Evolutionary conservation across 2,113 vertebrate species (phyloP).

Genomic region (Cricetomys ansorgei): DNA sequence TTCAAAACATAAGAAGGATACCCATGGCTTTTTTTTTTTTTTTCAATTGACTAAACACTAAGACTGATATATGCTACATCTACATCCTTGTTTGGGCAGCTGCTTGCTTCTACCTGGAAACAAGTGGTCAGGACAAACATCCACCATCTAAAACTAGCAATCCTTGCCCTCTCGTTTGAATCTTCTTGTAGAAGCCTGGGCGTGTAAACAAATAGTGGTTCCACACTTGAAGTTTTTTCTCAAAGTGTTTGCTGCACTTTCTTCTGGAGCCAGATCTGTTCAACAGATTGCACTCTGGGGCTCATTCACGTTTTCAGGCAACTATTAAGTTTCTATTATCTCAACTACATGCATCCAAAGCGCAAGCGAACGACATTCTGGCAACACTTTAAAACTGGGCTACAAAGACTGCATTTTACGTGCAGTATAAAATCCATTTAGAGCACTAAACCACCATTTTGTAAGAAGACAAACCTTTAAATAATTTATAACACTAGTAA

Average conservation of each 20-base stretch:
- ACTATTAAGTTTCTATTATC: constrained; percentile 61
- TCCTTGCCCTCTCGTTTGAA: not conserved
- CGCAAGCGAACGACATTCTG: constrained; percentile 46
- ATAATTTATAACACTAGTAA: constrained; percentile 79
- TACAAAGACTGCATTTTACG: constrained; percentile 62
- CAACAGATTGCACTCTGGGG: constrained; percentile 41
- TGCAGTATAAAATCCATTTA: constrained; percentile 58
- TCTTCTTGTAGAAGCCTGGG: not conserved
- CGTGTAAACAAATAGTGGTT: not conserved
- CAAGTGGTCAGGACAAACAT: not conserved
- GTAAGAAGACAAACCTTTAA: constrained; percentile 72
- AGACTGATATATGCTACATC: not conserved
- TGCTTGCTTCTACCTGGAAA: not conserved
- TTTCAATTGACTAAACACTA: not conserved
- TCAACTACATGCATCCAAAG: constrained; percentile 46
- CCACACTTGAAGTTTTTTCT: constrained; percentile 25
- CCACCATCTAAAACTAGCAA: not conserved
- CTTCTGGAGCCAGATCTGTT: constrained; percentile 58
- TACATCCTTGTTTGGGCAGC: not conserved
- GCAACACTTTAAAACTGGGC: constrained; percentile 52
- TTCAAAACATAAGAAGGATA: not conserved
- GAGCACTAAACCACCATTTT: constrained; percentile 60
- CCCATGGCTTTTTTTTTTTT: not conserved
- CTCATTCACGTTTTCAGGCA: constrained; percentile 38
- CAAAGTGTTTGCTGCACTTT: constrained; percentile 48